Percentiles rank a stretch among this genome's conserved stretches.
These are phyloP conservation scores for Digitonthophagus gazella DNA, from an alignment of 2,888 invertebrate species.

Conservation along the genomic window DNA sequence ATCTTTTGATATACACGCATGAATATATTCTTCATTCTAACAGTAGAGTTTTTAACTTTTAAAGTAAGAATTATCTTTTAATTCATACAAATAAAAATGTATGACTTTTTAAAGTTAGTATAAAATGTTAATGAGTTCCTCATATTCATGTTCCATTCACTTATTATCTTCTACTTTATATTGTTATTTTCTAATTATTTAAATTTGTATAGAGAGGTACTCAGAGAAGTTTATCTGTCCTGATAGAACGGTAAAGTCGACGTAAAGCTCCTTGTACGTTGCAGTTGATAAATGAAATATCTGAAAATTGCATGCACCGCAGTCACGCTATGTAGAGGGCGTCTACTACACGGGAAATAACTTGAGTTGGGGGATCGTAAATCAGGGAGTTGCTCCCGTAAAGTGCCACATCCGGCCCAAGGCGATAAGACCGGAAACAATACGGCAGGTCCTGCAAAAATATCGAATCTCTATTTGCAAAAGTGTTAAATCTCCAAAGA, in stretches of 20 bases:
- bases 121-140: no score
- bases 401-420: slow-evolving; percentile 12
- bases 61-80: no score
- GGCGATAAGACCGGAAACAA: slow-evolving; percentile 16
- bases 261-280: not conserved
- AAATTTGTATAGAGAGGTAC: not conserved
- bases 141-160: no score
- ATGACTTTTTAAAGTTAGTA: no score
- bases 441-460: slow-evolving; percentile 10
- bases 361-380: slow-evolving; percentile 6
- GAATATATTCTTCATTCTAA: no score
- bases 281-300: not conserved
- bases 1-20: no score
- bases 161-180: no score
- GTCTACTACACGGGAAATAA: slow-evolving; percentile 12
- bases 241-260: not conserved
- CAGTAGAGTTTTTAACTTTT: no score
- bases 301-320: slow-evolving; percentile 15
- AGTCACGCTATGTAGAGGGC: not conserved
- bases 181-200: not conserved
- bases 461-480: slow-evolving; percentile 17
- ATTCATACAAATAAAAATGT: no score
- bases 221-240: not conserved
- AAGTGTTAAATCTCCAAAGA: slow-evolving; percentile 8
- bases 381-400: slow-evolving; percentile 6